A percentile compares a stretch with the other conserved stretches of the same genome.
Conservation (phyloP, 2,113 vertebrate species). For the Myrmophylax atrothorax region DNA sequence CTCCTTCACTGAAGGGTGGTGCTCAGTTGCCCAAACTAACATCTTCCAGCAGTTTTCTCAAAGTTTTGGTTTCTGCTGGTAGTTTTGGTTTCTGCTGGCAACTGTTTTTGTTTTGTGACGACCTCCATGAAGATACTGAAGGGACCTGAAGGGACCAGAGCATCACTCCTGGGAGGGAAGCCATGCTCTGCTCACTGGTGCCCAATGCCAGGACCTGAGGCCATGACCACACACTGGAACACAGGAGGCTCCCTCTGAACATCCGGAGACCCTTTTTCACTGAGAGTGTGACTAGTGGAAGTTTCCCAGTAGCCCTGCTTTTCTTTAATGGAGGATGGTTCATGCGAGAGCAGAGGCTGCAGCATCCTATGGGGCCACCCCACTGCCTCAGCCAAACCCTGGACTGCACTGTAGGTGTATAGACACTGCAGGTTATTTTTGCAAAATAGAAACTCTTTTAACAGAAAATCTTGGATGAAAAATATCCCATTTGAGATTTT, state of each 20-base stretch:
- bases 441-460: background rate
- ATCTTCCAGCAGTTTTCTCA: too few relatives aligned
- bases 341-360: background rate
- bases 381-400: background rate
- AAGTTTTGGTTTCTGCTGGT: accelerated
- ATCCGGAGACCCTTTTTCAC: background rate
- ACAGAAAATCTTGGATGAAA: background rate
- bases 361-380: accelerated
- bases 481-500: background rate
- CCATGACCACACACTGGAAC: background rate
- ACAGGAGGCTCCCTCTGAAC: background rate
- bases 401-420: accelerated
- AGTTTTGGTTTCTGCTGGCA: background rate
- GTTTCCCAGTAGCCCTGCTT: background rate
- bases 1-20: background rate
- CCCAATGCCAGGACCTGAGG: background rate
- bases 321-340: background rate
- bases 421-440: background rate
- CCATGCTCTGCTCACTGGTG: background rate
- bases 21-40: background rate
- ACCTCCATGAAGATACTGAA: background rate
- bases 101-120: accelerated
- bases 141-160: background rate
- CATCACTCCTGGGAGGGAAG: background rate
- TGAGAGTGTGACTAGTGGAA: background rate